phyloP scores from a whole-genome alignment of 2,888 invertebrate genomes.

The Arenicola marina region DNA sequence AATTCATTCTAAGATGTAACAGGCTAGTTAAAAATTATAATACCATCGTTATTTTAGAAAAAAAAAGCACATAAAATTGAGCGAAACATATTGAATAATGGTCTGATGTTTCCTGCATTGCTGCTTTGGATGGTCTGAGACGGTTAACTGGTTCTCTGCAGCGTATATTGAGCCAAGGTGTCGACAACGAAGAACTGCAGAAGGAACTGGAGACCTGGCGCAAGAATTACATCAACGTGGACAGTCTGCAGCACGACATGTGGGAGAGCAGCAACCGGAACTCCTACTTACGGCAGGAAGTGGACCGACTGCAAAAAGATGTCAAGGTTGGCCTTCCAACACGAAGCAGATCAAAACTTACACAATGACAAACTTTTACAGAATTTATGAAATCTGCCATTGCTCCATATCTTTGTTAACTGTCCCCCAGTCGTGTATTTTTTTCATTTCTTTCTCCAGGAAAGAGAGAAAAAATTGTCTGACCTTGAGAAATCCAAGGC shows the following conservation, averaged over 20 bases:
- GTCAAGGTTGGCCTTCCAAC: neutral
- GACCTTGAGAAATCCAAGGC: neutral
- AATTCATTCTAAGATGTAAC: too few relatives aligned
- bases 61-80: neutral
- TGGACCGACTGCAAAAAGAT: slow-evolving; percentile 9
- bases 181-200: slow-evolving; percentile 19
- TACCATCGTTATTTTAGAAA: too few relatives aligned
- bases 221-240: slow-evolving; percentile 23
- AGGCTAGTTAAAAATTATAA: too few relatives aligned
- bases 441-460: too few relatives aligned
- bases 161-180: neutral
- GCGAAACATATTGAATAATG: neutral
- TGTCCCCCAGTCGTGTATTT: too few relatives aligned
- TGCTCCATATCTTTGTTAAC: too few relatives aligned
- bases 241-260: neutral
- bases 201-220: slow-evolving; percentile 24
- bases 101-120: neutral
- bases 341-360: too few relatives aligned
- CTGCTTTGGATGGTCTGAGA: too few relatives aligned
- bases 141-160: too few relatives aligned
- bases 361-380: too few relatives aligned
- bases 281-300: slow-evolving; percentile 44
- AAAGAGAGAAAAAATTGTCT: neutral
- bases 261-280: slow-evolving; percentile 20
- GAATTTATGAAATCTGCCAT: too few relatives aligned